phyloP scores from a whole-genome alignment of 53 echinoderm and acorn worm genomes.

The Astropecten irregularis region DNA sequence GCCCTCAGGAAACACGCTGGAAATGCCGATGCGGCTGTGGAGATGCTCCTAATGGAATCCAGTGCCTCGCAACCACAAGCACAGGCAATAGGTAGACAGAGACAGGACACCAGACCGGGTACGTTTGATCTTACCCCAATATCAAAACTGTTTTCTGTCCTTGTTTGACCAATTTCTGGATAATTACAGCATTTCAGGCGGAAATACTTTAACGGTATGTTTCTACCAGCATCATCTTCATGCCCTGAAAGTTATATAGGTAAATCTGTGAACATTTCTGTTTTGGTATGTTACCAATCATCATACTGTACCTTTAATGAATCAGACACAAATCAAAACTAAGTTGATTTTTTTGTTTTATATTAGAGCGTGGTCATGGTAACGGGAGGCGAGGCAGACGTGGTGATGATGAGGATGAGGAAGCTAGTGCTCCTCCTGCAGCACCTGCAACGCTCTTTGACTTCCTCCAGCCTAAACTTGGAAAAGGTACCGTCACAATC shows the following conservation, averaged over 20 bases:
- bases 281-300: no score
- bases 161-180: no score
- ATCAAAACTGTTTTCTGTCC: no score
- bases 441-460: slow-evolving; percentile 91
- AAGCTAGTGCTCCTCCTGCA: slow-evolving; percentile 72
- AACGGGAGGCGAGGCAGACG: slow-evolving; percentile 60
- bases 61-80: slow-evolving; percentile 6
- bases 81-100: slow-evolving; percentile 20
- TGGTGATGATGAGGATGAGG: slow-evolving; percentile 82
- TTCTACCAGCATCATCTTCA: no score
- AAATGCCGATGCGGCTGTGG: slow-evolving; percentile 81
- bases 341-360: background rate
- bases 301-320: background rate
- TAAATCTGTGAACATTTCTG: no score
- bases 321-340: no score
- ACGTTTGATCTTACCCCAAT: no score
- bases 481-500: slow-evolving; percentile 38
- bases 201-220: no score
- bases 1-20: slow-evolving; percentile 86
- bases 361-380: slow-evolving; percentile 23
- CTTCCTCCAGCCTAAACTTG: slow-evolving; percentile 90
- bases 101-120: slow-evolving; percentile 49
- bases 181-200: no score
- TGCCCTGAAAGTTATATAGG: no score
- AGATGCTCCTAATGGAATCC: slow-evolving; percentile 55